Base-by-base conservation (phyloP, 2,888 invertebrate species). In the Cheiracanthium punctorium region DNA sequence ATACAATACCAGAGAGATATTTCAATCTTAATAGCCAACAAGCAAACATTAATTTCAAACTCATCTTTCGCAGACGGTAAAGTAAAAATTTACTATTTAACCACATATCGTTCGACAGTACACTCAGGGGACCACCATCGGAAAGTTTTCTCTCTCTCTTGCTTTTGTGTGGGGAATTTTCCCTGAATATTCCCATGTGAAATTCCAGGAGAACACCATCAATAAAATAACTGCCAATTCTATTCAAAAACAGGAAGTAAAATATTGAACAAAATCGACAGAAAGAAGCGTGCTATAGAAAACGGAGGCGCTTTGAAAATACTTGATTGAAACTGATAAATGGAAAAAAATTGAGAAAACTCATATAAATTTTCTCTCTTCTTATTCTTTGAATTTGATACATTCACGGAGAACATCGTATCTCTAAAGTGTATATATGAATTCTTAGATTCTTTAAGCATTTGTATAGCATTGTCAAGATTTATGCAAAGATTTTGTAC, bases 281-380 rank as follows among this genome's bases (percentile, higher is more conserved):
- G 67, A 32, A 14, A 20, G 32, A 67, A 67, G 67, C 32, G 24
- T 32, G 1, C 17, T 67, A n/a, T n/a, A n/a, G 17, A 8, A 30
- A 67, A 67, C 30, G n/a, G 20, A 20, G 32, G 14, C 17, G 32
- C 67, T 32, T 30, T 67, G 67, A 33, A 32, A 82, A 82, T 82
- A 75, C 70, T 69, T 75, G 82, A 82, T 82, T 82, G 82, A 82
- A 70, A 70, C 75, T 82, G 75, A 82, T 82, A 82, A 82, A 82
- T 82, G 70, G 82, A 69, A 82, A 24, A 82, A 24, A 70, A 74
- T 70, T 7, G 17, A 64, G 29, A 67, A 48, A 58, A n/a, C n/a
- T n/a, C 12, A 58, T 24, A n/a, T n/a, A n/a, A n/a, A n/a, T 58
- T 58, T 58, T 58, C 24, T 24, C 37, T 10, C n/a, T n/a, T 37